A percentile compares a stretch with the other conserved stretches of the same genome.
phyloP scores from a whole-genome alignment of 2,797 vertebrate species.

The Gambusia yucatana region DNA sequence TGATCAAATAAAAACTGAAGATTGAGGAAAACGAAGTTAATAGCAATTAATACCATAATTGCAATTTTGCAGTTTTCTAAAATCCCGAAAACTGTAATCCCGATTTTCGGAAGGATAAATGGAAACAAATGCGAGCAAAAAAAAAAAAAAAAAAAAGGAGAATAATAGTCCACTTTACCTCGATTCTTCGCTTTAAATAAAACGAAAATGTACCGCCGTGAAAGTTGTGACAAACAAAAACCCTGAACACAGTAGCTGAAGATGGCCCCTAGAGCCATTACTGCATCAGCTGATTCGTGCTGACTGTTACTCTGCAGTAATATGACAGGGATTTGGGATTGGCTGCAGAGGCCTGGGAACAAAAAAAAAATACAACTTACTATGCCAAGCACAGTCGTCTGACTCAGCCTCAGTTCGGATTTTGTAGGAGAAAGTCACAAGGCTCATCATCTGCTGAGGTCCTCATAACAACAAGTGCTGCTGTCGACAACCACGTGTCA shows the following conservation, averaged over 20 bases:
- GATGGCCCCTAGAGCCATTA: background rate
- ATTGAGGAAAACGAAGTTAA: background rate
- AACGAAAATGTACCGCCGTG: background rate
- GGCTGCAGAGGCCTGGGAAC: slow-evolving; percentile 46
- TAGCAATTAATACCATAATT: background rate
- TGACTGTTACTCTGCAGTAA: slow-evolving; percentile 63
- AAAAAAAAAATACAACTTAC: slow-evolving; percentile 54
- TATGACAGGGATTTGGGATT: slow-evolving; percentile 68
- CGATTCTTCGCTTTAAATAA: no score
- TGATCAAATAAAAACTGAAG: background rate
- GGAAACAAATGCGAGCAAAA: background rate
- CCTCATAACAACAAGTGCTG: slow-evolving; percentile 21
- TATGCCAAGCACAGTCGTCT: slow-evolving; percentile 40
- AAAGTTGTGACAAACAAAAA: background rate
- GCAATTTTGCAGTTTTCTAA: background rate
- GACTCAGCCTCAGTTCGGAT: slow-evolving; percentile 59
- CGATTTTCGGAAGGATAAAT: background rate
- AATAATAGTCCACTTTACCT: background rate
- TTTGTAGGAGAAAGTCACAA: slow-evolving; percentile 62
- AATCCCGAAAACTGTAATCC: background rate
- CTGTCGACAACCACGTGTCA: slow-evolving; percentile 26
- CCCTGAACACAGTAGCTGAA: background rate
- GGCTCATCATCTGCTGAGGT: slow-evolving; percentile 42
- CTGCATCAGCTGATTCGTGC: slow-evolving; percentile 58
- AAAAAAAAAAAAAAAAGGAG: no score